Evolutionary conservation across 2,888 invertebrate genomes (phyloP).

Genomic region (Antheraea yamamai): DNA sequence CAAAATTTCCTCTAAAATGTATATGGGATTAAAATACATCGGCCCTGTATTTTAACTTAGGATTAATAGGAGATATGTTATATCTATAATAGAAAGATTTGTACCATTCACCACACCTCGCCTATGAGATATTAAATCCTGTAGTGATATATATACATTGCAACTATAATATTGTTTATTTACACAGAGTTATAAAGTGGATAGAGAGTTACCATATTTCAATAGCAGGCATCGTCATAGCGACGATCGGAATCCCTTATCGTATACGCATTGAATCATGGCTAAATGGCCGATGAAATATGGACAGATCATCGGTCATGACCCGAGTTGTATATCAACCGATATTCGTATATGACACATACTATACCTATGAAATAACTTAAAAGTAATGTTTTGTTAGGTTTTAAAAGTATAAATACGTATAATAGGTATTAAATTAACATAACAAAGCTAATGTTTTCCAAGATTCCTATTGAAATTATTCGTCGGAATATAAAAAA

Average conservation of each 20-base stretch:
- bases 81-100: too few relatives aligned
- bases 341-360: background rate
- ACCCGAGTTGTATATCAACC: constrained; percentile 12
- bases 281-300: constrained; percentile 49
- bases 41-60: background rate
- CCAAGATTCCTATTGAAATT: too few relatives aligned
- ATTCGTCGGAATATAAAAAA: too few relatives aligned
- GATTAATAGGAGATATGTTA: too few relatives aligned
- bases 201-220: background rate
- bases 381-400: background rate
- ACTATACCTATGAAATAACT: background rate
- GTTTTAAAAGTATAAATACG: background rate
- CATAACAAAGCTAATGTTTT: too few relatives aligned
- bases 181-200: background rate
- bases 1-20: background rate
- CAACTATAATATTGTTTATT: background rate
- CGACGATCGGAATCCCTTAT: constrained; percentile 39
- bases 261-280: constrained; percentile 52
- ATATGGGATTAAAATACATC: background rate
- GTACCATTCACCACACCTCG: too few relatives aligned
- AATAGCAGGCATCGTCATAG: constrained; percentile 3
- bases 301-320: constrained; percentile 39
- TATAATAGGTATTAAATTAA: background rate
- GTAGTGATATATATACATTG: background rate
- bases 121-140: background rate